Evolutionary conservation across 2,797 vertebrate species (phyloP), one percentile per base, ranked within the genome.

Genomic region (Buphagus erythrorhynchus): DNA sequence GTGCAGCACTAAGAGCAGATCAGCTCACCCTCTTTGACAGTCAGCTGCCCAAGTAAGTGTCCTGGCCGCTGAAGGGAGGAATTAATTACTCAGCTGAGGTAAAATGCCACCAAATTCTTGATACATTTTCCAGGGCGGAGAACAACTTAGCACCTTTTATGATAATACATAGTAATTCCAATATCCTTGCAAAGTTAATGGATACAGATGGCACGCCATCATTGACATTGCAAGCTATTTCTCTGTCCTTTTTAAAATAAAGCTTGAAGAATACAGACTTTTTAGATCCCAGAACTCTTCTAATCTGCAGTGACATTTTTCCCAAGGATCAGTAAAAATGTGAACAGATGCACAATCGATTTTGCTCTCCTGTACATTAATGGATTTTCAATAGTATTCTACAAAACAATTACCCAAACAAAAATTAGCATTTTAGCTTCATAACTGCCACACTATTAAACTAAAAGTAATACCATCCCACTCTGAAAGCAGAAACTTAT

Each of bases 381-480:
- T 65, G 48, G 69, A 81, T 94, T 95, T 94, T 79, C 86, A 93
- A 48, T 55, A 75, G 38, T 20, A 51, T 78, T 90, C 79, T 48
- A 78, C 66, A 58, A 78, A 96, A 90, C 62, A 69, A 76, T 87
- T 92, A 94, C 90, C 22, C 52, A 76, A 89, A 71, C 21, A 71
- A 86, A 95, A 91, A 87, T 38, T 28, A 79, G 38, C 43, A 89
- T 69, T 89, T 88, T 59, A 79, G 31, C 54, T 65, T 84, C 52
- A 76, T n/a, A 40, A 69, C 0, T 89, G 54, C 20, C n/a, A 69
- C 28, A 18, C 33, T 45, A 81, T 20, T 65, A 65, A 80, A 95
- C 36, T 19, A 82, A 51, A 86, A 88, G 45, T 35, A 86, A 77
- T 33, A 13, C 2, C 3, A 13, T 61, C 19, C 21, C 26, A 5